These are phyloP conservation scores for Rousettus madagascariensis DNA, from an alignment of 2,797 vertebrate genomes.

Conservation along the genomic window DNA sequence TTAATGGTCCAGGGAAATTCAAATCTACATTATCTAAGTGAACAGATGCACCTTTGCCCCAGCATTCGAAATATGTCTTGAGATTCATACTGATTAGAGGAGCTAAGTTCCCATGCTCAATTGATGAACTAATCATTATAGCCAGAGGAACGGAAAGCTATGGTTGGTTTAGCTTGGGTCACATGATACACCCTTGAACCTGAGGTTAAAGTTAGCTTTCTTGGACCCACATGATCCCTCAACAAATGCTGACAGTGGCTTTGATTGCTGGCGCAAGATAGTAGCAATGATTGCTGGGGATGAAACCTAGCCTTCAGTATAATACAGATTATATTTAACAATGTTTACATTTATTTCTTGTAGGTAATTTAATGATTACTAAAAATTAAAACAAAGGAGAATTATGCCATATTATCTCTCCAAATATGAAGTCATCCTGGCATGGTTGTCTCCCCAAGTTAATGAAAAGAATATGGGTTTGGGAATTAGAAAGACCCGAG, in stretches of 20 bases:
- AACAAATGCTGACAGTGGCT: background rate
- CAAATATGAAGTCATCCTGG: background rate
- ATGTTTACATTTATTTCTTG: background rate
- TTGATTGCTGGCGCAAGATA: background rate
- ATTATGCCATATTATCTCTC: background rate
- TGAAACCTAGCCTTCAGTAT: background rate
- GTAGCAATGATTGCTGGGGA: background rate
- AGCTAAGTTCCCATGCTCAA: background rate
- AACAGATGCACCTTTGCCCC: background rate
- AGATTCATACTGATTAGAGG: background rate
- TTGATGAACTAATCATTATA: background rate
- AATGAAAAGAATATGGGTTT: background rate
- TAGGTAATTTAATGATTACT: background rate
- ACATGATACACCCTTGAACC: background rate
- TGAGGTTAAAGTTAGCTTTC: background rate
- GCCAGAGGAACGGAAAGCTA: background rate
- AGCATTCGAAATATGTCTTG: background rate
- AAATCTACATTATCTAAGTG: background rate
- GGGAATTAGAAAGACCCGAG: background rate
- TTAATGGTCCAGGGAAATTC: background rate
- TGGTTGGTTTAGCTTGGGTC: background rate
- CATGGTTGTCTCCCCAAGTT: background rate
- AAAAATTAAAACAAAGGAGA: constrained; percentile 27
- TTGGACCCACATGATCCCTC: background rate
- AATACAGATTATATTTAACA: background rate